A percentile compares a stretch with the other conserved stretches of the same genome.
phyloP scores from a whole-genome alignment of 2,113 vertebrate genomes.

The Megalops atlanticus region DNA sequence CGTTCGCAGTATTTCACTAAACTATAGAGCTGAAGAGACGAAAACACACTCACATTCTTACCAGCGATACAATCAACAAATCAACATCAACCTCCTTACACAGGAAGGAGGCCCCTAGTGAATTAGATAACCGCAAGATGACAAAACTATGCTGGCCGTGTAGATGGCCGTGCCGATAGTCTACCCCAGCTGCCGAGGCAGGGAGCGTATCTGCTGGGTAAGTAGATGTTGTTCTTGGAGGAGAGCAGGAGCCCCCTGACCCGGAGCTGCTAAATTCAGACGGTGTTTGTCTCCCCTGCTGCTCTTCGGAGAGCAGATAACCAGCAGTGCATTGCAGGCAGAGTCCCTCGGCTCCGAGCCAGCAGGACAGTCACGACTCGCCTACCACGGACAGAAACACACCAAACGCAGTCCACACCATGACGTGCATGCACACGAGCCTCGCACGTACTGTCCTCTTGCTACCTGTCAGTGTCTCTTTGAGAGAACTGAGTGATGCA shows the following conservation, averaged over 20 bases:
- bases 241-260: background rate
- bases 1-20: background rate
- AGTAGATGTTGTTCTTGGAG: background rate
- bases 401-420: background rate
- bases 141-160: background rate
- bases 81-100: no score
- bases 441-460: no score
- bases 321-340: background rate
- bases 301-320: background rate
- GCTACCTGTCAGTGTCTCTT: no score
- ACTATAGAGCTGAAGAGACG: background rate
- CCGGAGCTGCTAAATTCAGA: background rate
- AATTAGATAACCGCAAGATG: no score
- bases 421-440: background rate
- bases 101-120: no score
- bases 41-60: no score
- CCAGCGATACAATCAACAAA: no score
- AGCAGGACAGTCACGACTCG: no score
- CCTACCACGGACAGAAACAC: background rate
- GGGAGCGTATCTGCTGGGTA: background rate
- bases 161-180: background rate
- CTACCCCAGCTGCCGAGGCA: no score
- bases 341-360: background rate
- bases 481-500: no score
- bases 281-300: background rate